phyloP scores from a whole-genome alignment of 1,140 invertebrate species.

The Maconellicoccus hirsutus region DNA sequence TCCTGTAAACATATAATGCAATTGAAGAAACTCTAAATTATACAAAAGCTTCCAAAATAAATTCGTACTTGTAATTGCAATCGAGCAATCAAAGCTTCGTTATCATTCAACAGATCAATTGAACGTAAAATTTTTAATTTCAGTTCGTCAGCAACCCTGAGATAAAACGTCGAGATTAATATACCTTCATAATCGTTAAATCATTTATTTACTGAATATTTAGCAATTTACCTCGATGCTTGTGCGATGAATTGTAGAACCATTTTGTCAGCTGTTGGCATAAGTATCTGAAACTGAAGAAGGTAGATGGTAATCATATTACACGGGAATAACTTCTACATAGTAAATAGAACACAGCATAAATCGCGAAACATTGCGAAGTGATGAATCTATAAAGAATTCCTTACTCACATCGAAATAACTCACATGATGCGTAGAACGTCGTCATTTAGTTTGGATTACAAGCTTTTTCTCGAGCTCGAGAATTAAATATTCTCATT shows the following conservation, averaged over 20 bases:
- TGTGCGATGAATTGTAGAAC: not conserved
- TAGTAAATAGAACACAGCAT: too few relatives aligned
- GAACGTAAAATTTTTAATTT: constrained; percentile 1
- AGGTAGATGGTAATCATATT: not conserved
- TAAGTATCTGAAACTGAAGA: not conserved
- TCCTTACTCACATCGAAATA: not conserved
- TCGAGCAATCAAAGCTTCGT: not conserved
- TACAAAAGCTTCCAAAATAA: not conserved
- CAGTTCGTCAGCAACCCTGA: not conserved
- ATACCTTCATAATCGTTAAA: too few relatives aligned
- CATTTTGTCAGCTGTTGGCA: not conserved
- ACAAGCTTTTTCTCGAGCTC: too few relatives aligned
- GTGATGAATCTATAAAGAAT: not conserved
- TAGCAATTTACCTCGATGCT: not conserved
- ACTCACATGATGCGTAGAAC: not conserved
- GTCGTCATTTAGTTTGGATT: not conserved
- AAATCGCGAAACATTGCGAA: too few relatives aligned
- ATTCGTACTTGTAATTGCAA: not conserved
- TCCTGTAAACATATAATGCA: too few relatives aligned
- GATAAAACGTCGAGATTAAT: not conserved
- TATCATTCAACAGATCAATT: not conserved
- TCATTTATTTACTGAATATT: too few relatives aligned
- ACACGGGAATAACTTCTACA: too few relatives aligned
- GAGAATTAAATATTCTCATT: too few relatives aligned
- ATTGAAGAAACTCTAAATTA: too few relatives aligned